Evolutionary conservation across 2,113 vertebrate species (phyloP), one percentile per base, ranked within the genome.

Genomic region (Lepidothrix coronata): DNA sequence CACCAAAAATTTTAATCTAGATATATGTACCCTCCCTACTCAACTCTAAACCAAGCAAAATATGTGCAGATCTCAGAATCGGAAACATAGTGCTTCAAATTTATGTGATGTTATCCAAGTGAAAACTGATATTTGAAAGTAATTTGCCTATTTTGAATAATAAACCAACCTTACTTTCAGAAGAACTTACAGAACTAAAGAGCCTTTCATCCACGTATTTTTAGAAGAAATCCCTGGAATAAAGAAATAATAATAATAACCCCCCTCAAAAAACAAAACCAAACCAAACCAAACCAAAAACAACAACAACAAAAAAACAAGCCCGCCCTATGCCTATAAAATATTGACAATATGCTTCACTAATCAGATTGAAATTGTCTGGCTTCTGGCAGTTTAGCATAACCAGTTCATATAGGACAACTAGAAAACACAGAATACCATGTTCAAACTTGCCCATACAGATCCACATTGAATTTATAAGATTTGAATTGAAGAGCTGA

Each of bases 301-400:
- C 49, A 15, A 41, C 39, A 51, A 5, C 11, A 51, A 51, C 24
- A 13, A 24, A 49, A 49, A 51, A 51, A 8, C 24, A n/a, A n/a
- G 21, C 10, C 3, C 8, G 1, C 5, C 61, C 12, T 48, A 43
- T 68, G 48, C 28, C 30, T 86, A 31, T 14, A 94, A 35, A 61
- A n/a, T 37, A 48, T 21, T 75, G 71, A 75, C 39, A 89, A 91
- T 90, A 63, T 96, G 35, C 43, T 71, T 77, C 88, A 93, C 72
- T 97, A 95, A 97, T 87, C 68, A 81, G 90, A 94, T 25, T 68
- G 35, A 87, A 89, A 78, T 78, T 79, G 51, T 91, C 62, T 91
- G 68, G 39, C 30, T 94, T 76, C 66, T 98, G 93, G 94, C 81
- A 95, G 79, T 49, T 95, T 91, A 80, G 28, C 18, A 68, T 55